A percentile compares a stretch with the other conserved stretches of the same genome.
Conservation (phyloP, 2,113 vertebrate genomes). For the Neogale vison region DNA sequence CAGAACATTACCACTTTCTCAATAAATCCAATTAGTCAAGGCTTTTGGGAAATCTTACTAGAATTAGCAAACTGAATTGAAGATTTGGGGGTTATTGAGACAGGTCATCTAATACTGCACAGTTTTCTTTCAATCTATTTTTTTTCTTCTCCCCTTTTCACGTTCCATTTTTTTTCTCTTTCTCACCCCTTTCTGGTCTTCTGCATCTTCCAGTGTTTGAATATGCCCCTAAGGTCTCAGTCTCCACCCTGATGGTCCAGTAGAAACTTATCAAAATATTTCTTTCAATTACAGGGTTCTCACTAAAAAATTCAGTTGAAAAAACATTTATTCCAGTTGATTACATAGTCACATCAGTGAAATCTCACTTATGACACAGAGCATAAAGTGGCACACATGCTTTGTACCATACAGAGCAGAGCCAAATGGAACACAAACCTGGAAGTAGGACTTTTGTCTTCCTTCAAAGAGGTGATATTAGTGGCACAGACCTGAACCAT, state of each 20-base stretch:
- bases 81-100: neutral
- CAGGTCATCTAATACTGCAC: neutral
- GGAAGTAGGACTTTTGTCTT: neutral
- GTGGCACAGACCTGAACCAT: neutral
- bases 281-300: neutral
- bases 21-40: constrained; percentile 9
- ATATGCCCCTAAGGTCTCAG: neutral
- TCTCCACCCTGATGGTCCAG: neutral
- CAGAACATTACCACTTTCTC: neutral
- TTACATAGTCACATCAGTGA: neutral
- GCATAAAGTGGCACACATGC: neutral
- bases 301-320: neutral
- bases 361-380: neutral
- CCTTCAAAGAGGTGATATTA: neutral
- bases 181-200: neutral
- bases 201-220: neutral
- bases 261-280: neutral
- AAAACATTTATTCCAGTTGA: neutral
- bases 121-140: neutral
- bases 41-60: neutral
- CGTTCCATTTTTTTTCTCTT: neutral
- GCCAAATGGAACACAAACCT: neutral
- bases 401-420: neutral
- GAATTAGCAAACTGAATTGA: neutral
- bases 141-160: neutral